Evolutionary conservation across 2,797 vertebrate genomes (phyloP).

Genomic region (Danio tinwini): DNA sequence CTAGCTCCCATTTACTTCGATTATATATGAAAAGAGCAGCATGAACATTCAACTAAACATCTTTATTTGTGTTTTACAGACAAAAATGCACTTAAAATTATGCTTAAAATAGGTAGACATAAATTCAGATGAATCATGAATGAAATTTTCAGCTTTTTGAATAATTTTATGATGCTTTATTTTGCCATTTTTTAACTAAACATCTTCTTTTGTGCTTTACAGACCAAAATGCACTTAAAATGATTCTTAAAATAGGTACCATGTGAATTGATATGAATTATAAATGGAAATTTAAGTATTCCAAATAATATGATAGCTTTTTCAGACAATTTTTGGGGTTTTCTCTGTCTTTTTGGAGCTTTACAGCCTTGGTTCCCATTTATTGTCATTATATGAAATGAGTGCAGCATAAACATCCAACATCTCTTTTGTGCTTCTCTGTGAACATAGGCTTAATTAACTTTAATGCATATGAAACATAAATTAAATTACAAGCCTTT

Average conservation of each 20-base stretch:
- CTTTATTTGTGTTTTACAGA: not conserved
- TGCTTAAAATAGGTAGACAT: not conserved
- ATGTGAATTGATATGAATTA: no score
- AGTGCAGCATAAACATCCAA: not conserved
- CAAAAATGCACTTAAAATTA: no score
- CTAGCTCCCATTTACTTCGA: not conserved
- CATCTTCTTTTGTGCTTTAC: not conserved
- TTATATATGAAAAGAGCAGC: no score
- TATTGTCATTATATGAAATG: not conserved
- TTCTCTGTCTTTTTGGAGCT: not conserved
- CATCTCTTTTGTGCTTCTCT: not conserved
- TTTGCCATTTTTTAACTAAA: not conserved
- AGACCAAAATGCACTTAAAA: no score
- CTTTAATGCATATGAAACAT: no score
- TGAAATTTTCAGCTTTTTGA: no score
- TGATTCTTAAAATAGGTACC: not conserved
- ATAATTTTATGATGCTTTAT: not conserved
- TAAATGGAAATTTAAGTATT: no score
- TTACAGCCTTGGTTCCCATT: not conserved
- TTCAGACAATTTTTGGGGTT: no score
- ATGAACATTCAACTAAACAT: not conserved
- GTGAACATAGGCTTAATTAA: no score
- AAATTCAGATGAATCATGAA: no score
- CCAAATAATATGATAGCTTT: not conserved
- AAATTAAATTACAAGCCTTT: no score